Evolutionary conservation across 2,888 invertebrate species (phyloP).

Genomic region (Plagiodera versicolora): DNA sequence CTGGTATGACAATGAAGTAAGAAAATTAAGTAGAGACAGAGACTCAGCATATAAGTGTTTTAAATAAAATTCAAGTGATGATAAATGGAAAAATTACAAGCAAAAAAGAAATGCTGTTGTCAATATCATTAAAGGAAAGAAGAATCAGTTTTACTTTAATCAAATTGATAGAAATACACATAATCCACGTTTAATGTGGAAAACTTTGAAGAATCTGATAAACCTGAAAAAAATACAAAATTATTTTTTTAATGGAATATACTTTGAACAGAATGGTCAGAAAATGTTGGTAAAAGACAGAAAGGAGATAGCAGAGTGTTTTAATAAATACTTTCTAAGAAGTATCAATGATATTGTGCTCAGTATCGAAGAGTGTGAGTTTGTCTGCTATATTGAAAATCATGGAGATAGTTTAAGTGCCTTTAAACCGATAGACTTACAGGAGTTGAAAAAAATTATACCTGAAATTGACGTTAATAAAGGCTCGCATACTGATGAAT

Average conservation of each 20-base stretch:
- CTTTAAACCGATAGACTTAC: background rate
- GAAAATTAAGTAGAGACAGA: conserved; percentile 1
- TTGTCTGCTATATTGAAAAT: background rate
- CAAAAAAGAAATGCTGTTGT: conserved; percentile 9
- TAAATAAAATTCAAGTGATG: conserved; percentile 7
- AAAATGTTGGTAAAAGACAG: conserved; percentile 6
- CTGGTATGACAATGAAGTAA: conserved; percentile 14
- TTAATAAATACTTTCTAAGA: conserved; percentile 1
- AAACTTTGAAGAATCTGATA: conserved; percentile 4
- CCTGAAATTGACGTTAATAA: conserved; percentile 1
- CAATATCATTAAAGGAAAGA: conserved; percentile 10
- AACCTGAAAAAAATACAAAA: conserved; percentile 5
- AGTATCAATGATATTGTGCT: background rate
- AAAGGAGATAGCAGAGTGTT: background rate
- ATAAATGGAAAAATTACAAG: background rate
- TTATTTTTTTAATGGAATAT: conserved; percentile 6
- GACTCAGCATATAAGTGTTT: conserved; percentile 6
- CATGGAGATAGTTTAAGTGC: background rate
- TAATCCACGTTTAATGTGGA: conserved; percentile 3
- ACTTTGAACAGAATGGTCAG: conserved; percentile 9
- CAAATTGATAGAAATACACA: conserved; percentile 12
- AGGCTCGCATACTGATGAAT: background rate
- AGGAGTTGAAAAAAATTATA: conserved; percentile 7
- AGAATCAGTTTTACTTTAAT: conserved; percentile 9
- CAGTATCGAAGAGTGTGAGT: background rate